phyloP scores from a whole-genome alignment of 2,888 invertebrate species.

The Onthophagus sagittarius region DNA sequence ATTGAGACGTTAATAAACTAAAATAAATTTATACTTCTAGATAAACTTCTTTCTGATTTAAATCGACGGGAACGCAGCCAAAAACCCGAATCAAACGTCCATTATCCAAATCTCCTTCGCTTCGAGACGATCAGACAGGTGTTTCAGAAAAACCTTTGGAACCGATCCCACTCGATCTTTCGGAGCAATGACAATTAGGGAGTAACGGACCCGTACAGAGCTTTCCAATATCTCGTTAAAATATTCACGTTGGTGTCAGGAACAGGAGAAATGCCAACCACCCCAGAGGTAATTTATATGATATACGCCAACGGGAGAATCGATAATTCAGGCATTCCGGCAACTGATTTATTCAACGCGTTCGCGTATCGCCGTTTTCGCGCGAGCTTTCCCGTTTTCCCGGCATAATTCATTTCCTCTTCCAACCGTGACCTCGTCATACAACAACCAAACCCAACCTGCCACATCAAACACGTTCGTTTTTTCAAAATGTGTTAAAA shows the following conservation, averaged over 20 bases:
- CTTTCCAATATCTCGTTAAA: background rate
- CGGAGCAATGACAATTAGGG: background rate
- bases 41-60: background rate
- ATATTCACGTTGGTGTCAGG: background rate
- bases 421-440: background rate
- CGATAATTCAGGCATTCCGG: slow-evolving; percentile 10
- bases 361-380: slow-evolving; percentile 1
- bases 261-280: background rate
- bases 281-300: slow-evolving; percentile 9
- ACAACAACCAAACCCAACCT: background rate
- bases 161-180: background rate
- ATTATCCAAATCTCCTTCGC: background rate
- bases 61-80: background rate
- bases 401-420: background rate
- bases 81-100: background rate
- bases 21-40: background rate
- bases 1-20: background rate
- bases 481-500: background rate
- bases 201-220: background rate
- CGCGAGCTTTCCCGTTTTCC: background rate
- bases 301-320: slow-evolving; percentile 4
- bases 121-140: background rate
- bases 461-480: background rate
- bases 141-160: background rate
- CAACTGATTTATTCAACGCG: slow-evolving; percentile 13